Evolutionary conservation across 1,140 invertebrate species (phyloP).

Genomic region (Apocrypta bakeri): DNA sequence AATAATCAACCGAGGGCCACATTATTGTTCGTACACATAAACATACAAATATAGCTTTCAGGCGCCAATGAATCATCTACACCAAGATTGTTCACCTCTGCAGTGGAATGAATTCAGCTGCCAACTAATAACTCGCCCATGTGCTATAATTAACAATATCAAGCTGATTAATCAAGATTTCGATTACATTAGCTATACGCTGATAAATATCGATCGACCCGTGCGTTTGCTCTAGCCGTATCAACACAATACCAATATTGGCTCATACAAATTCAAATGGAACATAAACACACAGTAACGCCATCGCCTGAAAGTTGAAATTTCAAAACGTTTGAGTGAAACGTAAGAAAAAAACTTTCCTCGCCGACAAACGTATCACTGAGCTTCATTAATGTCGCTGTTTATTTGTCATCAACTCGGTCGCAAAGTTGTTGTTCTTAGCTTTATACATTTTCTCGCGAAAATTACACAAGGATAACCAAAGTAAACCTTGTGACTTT

Average conservation of each 20-base stretch:
- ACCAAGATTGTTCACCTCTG: neutral
- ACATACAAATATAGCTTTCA: neutral
- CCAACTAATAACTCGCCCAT: neutral
- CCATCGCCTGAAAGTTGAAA: no score
- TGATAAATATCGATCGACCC: no score
- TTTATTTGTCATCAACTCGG: neutral
- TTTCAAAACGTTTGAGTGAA: no score
- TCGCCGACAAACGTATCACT: no score
- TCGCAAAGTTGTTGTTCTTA: neutral
- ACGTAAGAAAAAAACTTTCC: no score
- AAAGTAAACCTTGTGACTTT: neutral
- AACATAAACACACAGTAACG: no score
- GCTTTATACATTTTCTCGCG: neutral
- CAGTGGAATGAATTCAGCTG: neutral
- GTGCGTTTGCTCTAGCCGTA: no score
- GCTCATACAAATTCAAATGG: no score
- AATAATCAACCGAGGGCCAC: neutral
- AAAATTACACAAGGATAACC: neutral
- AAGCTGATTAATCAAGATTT: no score
- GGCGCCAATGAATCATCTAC: slow-evolving; percentile 1
- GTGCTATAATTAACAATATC: neutral
- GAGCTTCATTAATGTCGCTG: neutral
- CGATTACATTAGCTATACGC: no score
- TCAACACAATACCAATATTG: no score
- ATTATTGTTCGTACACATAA: neutral